Conservation (phyloP, 1,140 invertebrate species). For the Lineus longissimus region DNA sequence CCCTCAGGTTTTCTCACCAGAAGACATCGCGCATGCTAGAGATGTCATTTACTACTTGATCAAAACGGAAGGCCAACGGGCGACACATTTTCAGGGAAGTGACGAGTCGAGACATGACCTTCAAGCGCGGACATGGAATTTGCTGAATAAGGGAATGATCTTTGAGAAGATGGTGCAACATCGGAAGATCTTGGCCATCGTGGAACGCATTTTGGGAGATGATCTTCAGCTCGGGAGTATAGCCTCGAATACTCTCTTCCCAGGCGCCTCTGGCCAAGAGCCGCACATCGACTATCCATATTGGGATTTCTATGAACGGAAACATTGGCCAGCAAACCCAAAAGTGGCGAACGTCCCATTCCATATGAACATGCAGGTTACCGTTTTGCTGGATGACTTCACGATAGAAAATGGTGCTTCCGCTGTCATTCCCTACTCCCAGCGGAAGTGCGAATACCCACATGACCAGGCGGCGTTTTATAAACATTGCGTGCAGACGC, state of each 20-base stretch:
- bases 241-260: slow-evolving; percentile 7
- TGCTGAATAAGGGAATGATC: slow-evolving; percentile 11
- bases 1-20: not conserved
- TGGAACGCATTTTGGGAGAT: slow-evolving; percentile 6
- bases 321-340: slow-evolving; percentile 1
- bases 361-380: slow-evolving; percentile 10
- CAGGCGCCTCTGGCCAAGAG: slow-evolving; percentile 7
- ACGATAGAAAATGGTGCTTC: slow-evolving; percentile 6
- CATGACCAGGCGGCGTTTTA: not conserved
- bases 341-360: not conserved
- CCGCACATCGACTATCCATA: slow-evolving; percentile 9
- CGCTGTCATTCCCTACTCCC: not conserved
- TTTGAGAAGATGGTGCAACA: slow-evolving; percentile 10
- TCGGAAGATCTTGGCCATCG: not conserved
- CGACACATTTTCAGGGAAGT: slow-evolving; percentile 9
- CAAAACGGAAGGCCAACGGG: not conserved
- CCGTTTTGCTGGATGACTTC: slow-evolving; percentile 7
- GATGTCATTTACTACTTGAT: slow-evolving; percentile 7
- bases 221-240: slow-evolving; percentile 9
- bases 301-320: slow-evolving; percentile 9
- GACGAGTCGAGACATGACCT: not conserved
- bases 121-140: slow-evolving; percentile 8
- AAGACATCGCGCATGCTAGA: slow-evolving; percentile 1
- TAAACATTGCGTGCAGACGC: not conserved
- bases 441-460: not conserved